Percentiles rank a stretch among this genome's conserved stretches.
These are phyloP conservation scores for Scelioninae gen. 2 DNA, from an alignment of 2,888 invertebrate species.

Conservation along the genomic window DNA sequence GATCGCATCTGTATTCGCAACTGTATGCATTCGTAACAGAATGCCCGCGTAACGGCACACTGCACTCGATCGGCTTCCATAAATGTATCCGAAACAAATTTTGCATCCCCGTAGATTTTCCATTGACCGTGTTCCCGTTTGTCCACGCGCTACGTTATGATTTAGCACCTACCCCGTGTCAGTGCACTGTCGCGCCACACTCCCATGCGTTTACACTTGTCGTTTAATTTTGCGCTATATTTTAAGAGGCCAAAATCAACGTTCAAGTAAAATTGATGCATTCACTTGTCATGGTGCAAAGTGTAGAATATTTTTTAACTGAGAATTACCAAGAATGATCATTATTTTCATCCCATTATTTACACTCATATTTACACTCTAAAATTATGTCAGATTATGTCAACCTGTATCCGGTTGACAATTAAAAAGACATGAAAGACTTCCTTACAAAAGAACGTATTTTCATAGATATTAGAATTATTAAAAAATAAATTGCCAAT, in stretches of 20 bases:
- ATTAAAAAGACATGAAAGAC: too few species aligned
- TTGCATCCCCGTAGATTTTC: conserved; percentile 57
- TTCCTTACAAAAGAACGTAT: too few species aligned
- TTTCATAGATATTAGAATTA: too few species aligned
- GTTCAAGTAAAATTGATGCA: not conserved
- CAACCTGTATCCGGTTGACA: too few species aligned
- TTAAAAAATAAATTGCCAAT: too few species aligned
- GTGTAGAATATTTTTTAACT: too few species aligned
- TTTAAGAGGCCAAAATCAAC: too few species aligned
- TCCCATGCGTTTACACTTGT: not conserved
- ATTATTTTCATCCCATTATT: too few species aligned
- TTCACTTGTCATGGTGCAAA: too few species aligned
- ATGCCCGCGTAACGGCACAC: conserved; percentile 28
- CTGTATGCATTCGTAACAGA: conserved; percentile 38
- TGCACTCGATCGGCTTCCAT: conserved; percentile 45
- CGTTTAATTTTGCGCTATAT: not conserved
- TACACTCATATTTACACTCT: too few species aligned
- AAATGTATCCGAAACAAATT: conserved; percentile 59
- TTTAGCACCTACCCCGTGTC: conserved; percentile 22
- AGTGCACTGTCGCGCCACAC: not conserved
- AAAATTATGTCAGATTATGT: too few species aligned
- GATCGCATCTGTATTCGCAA: conserved; percentile 54
- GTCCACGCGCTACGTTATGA: conserved; percentile 29
- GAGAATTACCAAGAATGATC: too few species aligned
- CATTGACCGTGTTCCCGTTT: conserved; percentile 54